Evolutionary conservation across 2,797 vertebrate genomes (phyloP), one percentile per base, ranked within the genome.

Genomic region (Triplophysa yarkandensis): DNA sequence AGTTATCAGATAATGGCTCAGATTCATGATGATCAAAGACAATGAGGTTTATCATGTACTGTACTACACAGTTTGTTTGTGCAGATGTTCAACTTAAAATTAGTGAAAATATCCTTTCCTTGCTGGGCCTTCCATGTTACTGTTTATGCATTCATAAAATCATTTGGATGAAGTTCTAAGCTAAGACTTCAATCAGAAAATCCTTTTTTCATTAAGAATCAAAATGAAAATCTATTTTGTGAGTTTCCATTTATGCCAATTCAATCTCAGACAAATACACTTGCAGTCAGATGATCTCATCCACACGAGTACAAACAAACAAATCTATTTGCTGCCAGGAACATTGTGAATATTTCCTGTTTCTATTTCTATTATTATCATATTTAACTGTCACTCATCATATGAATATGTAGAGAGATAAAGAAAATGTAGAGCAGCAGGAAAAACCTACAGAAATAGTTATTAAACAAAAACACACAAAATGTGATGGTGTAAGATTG

Each of bases 211-310:
- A 25, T 17, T 46, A 28, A 64, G 25, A 7, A 30, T 39, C 28
- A 10, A 44, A 52, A 43, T 17, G 2, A 50, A 54, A 44, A 28
- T 10, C 30, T 13, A 34, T 39, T 23, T 74, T 23, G 17, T 16
- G 1, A 11, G 2, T 50, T 28, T 19, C 23, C 16, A 55, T 43
- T 30, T 46, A 63, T 68, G 48, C 32, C 16, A 36, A 3, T 55
- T 60, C 16, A 44, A 39, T 17, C 19, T 55, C 30, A 19, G 9
- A 2, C 23, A 50, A 2, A 43, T 27, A 27, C 23, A n/a, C 39
- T 13, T 14, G 14, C 34, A 36, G 68, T 71, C 25, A 48, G 19
- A 11, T 73, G 36, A 63, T 79, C 34, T 76, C 21, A 57, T 39
- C 30, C 23, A 30, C 21, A 36, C 28, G 54, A 66, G 17, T 36